These are phyloP conservation scores for Cataglyphis albicans DNA, from an alignment of 2,888 invertebrate species.

Conservation along the genomic window DNA sequence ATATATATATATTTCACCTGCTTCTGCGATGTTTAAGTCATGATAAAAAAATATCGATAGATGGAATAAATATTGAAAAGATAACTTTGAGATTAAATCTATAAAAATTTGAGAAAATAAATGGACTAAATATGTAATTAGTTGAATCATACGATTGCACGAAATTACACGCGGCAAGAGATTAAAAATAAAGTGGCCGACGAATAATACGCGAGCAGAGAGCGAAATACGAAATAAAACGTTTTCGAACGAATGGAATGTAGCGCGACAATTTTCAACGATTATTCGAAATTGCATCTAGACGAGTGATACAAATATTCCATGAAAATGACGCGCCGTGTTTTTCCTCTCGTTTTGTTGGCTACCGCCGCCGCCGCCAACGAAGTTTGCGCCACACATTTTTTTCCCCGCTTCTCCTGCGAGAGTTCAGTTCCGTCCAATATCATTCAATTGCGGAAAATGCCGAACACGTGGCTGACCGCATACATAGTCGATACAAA, in stretches of 20 bases:
- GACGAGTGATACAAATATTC: conserved; percentile 47
- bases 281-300: conserved; percentile 64
- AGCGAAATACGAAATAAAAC: conserved; percentile 54
- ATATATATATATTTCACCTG: conserved; percentile 31
- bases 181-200: conserved; percentile 20
- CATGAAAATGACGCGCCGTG: conserved; percentile 53
- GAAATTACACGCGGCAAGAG: background rate
- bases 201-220: background rate
- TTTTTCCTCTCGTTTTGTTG: conserved; percentile 33
- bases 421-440: conserved; percentile 66
- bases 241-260: conserved; percentile 42
- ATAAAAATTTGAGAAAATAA: background rate
- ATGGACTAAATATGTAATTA: conserved; percentile 23
- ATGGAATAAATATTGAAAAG: background rate
- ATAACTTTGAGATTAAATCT: background rate
- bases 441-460: conserved; percentile 74
- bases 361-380: background rate
- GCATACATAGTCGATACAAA: conserved; percentile 62
- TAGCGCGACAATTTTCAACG: conserved; percentile 54
- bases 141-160: background rate
- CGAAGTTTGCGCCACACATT: conserved; percentile 36
- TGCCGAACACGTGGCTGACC: conserved; percentile 71
- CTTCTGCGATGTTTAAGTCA: background rate
- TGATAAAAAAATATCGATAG: background rate
- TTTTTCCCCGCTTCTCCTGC: conserved; percentile 55